Evolutionary conservation across 1,140 invertebrate genomes (phyloP), one percentile per base, ranked within the genome.

Genomic region (Papilio polyxenes): DNA sequence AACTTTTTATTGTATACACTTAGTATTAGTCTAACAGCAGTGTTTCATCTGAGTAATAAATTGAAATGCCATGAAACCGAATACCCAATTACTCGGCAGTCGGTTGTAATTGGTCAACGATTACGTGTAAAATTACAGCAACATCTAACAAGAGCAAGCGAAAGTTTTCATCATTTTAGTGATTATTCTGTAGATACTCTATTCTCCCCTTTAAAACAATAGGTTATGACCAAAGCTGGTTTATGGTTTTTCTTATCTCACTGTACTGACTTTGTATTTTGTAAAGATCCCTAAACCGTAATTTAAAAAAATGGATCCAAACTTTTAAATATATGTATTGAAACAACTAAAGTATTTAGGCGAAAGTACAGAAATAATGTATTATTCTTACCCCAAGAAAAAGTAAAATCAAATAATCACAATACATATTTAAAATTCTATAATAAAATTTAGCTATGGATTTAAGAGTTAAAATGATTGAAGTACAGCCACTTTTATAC

Each of bases 321-420:
- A 44, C 4, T 44, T 44, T 44, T 44, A 44, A 6, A 44, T 44
- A n/a, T n/a, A 59, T 17, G 7, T 7, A 59, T 9, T 17, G 2
- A 51, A 51, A 51, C 3, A 51, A 11, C 7, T 10, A 51, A 51
- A 51, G 7, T 51, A 49, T 49, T 10, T 49, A 49, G 3, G 48
- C 17, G 17, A n/a, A n/a, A 62, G n/a, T 62, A 62, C 8, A 62
- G 4, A 40, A 40, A 31, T 17, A 65, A 72, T 37, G 3, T 37
- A 40, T 40, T 4, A 40, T 37, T 72, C 65, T 72, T 72, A 72
- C 65, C 65, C 65, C 65, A 13, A 72, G 65, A 72, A 72, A 72
- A 40, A 72, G 65, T 72, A 72, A 72, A 72, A 72, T 13, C 65
- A 72, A 72, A 72, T 72, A 72, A 72, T 72, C 65, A 40, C 65